A percentile compares a stretch with the other conserved stretches of the same genome.
Evolutionary conservation across 2,113 vertebrate species (phyloP).

Genomic region (Sturnus vulgaris): DNA sequence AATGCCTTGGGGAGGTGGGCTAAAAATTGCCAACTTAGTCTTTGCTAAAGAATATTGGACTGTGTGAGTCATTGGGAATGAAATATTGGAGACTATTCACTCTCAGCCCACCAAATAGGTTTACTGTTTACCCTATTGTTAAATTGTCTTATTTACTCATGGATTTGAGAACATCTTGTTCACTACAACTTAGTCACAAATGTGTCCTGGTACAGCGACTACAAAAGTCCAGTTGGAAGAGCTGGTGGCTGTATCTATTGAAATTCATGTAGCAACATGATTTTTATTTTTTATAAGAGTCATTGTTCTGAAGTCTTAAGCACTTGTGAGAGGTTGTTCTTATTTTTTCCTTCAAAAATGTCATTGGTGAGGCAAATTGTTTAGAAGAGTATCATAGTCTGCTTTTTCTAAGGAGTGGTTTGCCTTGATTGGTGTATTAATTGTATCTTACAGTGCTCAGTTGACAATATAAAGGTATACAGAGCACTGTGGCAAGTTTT

Average conservation of each 20-base stretch:
- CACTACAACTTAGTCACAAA: background rate
- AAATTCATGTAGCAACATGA: background rate
- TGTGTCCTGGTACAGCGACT: background rate
- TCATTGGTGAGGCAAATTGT: background rate
- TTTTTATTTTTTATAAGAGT: background rate
- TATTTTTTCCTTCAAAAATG: background rate
- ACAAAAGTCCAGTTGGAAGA: background rate
- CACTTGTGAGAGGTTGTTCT: background rate
- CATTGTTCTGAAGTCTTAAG: background rate
- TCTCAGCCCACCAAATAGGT: background rate
- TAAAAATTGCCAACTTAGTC: background rate
- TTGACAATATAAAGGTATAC: background rate
- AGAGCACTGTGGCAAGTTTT: background rate
- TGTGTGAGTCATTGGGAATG: slow-evolving; percentile 2
- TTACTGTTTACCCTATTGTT: background rate
- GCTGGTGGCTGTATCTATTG: background rate
- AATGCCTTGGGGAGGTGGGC: background rate
- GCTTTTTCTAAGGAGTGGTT: background rate
- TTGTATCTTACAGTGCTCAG: background rate
- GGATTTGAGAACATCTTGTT: slow-evolving; percentile 13
- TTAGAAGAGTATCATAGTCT: background rate
- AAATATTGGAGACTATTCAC: background rate
- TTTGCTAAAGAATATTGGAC: background rate
- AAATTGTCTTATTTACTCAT: background rate
- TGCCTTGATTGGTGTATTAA: background rate